Evolutionary conservation across 2,797 vertebrate genomes (phyloP).

Genomic region (Rhinella marina): DNA sequence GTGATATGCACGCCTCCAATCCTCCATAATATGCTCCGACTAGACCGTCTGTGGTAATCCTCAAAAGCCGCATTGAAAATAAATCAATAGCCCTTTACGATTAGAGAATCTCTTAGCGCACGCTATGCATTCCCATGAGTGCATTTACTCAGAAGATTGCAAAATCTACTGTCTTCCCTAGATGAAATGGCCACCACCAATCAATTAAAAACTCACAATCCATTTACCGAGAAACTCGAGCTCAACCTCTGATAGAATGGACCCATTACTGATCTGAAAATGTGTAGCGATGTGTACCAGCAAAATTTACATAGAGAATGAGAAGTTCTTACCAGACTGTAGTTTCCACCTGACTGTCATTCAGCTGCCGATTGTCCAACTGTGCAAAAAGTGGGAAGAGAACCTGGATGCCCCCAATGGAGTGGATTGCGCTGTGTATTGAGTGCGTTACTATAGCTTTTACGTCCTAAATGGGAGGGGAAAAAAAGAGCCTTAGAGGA

Average conservation of each 20-base stretch:
- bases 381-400: conserved; percentile 96
- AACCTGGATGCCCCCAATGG: conserved; percentile 95
- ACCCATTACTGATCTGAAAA: background rate
- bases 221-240: background rate
- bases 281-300: background rate
- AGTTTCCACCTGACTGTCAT: conserved; percentile 93
- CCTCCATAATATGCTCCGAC: background rate
- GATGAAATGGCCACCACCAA: conserved; percentile 16
- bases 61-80: background rate
- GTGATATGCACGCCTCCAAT: background rate
- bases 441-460: conserved; percentile 98
- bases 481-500: background rate
- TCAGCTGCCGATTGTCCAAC: conserved; percentile 92
- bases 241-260: background rate
- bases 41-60: conserved; percentile 8
- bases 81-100: conserved; percentile 19
- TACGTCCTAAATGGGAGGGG: conserved; percentile 82
- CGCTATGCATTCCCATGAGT: background rate
- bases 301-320: background rate
- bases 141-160: background rate
- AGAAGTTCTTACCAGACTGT: conserved; percentile 87
- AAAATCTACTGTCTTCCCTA: background rate
- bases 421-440: conserved; percentile 97
- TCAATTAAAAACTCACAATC: conserved; percentile 35
- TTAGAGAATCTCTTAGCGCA: background rate